phyloP scores from a whole-genome alignment of 2,888 invertebrate genomes.

The Zhengitettix transpicula region DNA sequence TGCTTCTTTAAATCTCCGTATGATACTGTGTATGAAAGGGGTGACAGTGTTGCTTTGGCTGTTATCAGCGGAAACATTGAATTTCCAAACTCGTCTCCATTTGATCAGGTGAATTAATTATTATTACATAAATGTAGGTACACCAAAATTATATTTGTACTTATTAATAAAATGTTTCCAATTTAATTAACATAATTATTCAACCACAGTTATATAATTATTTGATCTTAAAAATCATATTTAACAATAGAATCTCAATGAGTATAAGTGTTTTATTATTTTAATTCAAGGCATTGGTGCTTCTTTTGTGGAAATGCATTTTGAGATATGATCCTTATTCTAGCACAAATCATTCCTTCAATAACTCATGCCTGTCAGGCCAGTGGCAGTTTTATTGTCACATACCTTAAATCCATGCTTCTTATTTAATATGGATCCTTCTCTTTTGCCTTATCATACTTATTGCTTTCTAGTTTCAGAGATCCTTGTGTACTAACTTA shows the following conservation, averaged over 20 bases:
- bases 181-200: neutral
- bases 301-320: no score
- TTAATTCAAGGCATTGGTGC: no score
- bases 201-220: neutral
- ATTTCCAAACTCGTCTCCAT: conserved; percentile 52
- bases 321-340: no score
- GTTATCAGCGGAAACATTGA: conserved; percentile 56
- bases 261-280: neutral
- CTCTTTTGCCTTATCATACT: no score
- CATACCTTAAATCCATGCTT: no score
- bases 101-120: conserved; percentile 31
- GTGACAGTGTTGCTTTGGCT: conserved; percentile 74
- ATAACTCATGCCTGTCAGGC: no score
- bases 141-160: neutral
- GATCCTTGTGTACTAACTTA: no score
- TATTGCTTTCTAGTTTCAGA: no score
- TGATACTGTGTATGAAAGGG: conserved; percentile 66
- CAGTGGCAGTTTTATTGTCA: no score
- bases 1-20: conserved; percentile 75
- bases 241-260: neutral
- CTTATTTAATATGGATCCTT: no score
- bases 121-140: neutral
- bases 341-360: no score
- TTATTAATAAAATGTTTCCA: neutral
- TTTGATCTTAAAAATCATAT: neutral